Percentiles rank a stretch among this genome's conserved stretches.
Evolutionary conservation across 2,113 vertebrate genomes (phyloP).

Genomic region (Zosterops pallidus): DNA sequence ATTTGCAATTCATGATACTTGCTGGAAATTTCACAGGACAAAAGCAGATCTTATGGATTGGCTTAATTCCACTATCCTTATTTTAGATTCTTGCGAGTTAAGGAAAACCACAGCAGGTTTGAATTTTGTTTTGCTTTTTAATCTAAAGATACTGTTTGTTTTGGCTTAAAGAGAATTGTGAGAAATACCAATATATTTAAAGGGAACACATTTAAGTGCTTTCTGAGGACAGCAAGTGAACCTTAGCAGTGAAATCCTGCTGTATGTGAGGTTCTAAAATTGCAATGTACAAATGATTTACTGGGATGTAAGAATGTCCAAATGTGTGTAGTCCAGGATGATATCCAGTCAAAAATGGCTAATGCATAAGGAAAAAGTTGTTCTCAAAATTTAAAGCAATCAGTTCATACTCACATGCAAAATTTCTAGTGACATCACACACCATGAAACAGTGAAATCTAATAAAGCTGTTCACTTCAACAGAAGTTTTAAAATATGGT

Average conservation of each 20-base stretch:
- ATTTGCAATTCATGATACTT: not conserved
- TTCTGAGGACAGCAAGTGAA: constrained; percentile 33
- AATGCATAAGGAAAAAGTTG: not conserved
- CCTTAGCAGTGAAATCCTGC: not conserved
- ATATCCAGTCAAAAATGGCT: not conserved
- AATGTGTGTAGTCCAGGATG: not conserved
- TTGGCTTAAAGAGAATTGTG: not conserved
- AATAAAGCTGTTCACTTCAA: not conserved
- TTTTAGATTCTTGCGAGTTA: not conserved
- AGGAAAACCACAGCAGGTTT: not conserved
- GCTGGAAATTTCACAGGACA: not conserved
- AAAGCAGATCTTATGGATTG: not conserved
- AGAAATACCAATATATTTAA: not conserved
- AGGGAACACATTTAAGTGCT: not conserved
- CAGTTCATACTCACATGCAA: not conserved
- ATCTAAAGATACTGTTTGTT: constrained; percentile 18
- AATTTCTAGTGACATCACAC: not conserved
- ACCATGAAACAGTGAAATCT: constrained; percentile 2
- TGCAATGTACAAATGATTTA: not conserved
- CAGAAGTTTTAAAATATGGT: not conserved
- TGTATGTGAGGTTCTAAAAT: not conserved
- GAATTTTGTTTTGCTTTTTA: constrained; percentile 28
- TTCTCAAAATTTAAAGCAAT: not conserved
- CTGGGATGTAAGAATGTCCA: not conserved
- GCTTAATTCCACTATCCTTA: not conserved